Evolutionary conservation across 2,113 vertebrate genomes (phyloP).

Genomic region (Bambusicola thoracicus): DNA sequence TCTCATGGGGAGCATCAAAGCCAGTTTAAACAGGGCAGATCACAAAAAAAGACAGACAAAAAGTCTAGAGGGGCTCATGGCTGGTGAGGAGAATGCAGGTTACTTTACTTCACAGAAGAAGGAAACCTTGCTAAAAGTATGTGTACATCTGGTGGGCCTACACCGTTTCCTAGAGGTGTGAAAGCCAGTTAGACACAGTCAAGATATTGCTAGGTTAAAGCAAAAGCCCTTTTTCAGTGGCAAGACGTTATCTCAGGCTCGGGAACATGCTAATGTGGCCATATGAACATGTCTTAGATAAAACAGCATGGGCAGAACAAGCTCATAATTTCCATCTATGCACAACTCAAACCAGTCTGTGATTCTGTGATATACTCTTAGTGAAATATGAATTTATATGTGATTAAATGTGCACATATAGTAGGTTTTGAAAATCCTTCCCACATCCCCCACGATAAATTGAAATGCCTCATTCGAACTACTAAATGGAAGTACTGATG

Average conservation of each 20-base stretch:
- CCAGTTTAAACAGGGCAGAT: constrained; percentile 7
- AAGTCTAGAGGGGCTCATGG: not conserved
- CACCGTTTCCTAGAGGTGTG: rapidly evolving
- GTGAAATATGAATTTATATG: not conserved
- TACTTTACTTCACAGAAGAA: not conserved
- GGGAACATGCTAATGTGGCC: not conserved
- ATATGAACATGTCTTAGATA: not conserved
- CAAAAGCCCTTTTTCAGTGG: not conserved
- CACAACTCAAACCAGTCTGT: rapidly evolving
- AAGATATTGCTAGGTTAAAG: not conserved
- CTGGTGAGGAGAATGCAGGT: not conserved
- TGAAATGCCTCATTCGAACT: not conserved
- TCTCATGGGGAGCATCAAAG: constrained; percentile 18
- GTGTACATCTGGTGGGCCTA: not conserved
- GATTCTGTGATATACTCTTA: not conserved
- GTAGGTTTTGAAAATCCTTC: not conserved
- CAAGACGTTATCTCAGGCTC: not conserved
- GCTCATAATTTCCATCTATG: not conserved
- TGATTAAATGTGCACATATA: not conserved
- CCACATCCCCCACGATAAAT: not conserved
- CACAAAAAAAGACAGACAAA: not conserved
- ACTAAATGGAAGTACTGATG: not conserved
- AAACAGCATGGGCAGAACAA: not conserved
- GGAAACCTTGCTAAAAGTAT: not conserved
- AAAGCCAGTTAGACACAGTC: rapidly evolving